Percentiles rank a stretch among this genome's conserved stretches.
phyloP scores from a whole-genome alignment of 2,797 vertebrate species.

The Phrynocephalus forsythii region DNA sequence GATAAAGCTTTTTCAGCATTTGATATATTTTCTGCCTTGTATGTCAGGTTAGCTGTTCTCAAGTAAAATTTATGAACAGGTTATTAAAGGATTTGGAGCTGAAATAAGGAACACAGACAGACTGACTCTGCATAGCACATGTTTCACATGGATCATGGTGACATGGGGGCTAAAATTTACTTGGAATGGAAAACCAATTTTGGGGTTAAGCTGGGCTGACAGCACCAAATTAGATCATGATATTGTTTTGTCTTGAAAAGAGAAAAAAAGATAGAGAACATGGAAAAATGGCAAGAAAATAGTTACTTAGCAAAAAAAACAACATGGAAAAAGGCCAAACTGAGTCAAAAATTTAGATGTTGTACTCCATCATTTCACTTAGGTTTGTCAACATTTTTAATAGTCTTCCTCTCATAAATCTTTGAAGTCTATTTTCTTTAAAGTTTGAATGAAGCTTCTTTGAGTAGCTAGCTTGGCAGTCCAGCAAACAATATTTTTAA shows the following conservation, averaged over 20 bases:
- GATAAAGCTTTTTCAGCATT: constrained; percentile 21
- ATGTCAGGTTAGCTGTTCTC: constrained; percentile 41
- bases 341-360: constrained; percentile 70
- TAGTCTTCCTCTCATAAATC: constrained; percentile 60
- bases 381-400: constrained; percentile 64
- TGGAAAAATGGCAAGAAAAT: constrained; percentile 61
- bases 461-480: constrained; percentile 42
- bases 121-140: constrained; percentile 61
- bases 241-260: constrained; percentile 57
- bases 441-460: constrained; percentile 71
- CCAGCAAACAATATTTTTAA: no score
- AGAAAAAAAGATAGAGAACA: constrained; percentile 18
- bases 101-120: constrained; percentile 56
- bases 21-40: constrained; percentile 37
- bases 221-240: constrained; percentile 60
- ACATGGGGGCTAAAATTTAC: constrained; percentile 59
- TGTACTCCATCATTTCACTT: constrained; percentile 65
- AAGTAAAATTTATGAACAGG: constrained; percentile 54
- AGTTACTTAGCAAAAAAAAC: constrained; percentile 47
- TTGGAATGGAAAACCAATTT: constrained; percentile 63
- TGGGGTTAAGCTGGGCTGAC: constrained; percentile 60
- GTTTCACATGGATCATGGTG: constrained; percentile 71
- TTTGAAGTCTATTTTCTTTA: constrained; percentile 56
- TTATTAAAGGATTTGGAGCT: constrained; percentile 62
- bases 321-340: constrained; percentile 66